phyloP scores from a whole-genome alignment of 2,888 invertebrate species.

The Bombylius discolor region DNA sequence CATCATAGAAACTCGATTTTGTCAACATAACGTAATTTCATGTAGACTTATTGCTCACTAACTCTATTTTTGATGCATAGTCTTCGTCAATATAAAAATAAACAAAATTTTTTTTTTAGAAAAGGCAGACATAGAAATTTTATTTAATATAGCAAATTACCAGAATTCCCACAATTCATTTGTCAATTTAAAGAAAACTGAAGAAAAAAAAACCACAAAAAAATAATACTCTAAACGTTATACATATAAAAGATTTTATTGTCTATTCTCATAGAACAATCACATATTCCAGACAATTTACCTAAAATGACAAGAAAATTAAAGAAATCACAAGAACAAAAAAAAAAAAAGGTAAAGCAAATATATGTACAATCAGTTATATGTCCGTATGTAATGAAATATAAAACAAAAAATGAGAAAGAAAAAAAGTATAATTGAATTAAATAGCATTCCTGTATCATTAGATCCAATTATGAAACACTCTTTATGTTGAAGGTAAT shows the following conservation, averaged over 20 bases:
- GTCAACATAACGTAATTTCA: too few relatives aligned
- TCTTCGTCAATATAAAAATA: too few relatives aligned
- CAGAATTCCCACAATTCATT: too few relatives aligned
- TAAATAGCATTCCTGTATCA: conserved; percentile 7
- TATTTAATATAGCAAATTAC: too few relatives aligned
- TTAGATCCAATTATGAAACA: conserved; percentile 9
- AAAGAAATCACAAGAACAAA: background rate
- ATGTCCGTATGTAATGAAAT: background rate
- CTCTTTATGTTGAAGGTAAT: background rate
- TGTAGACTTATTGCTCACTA: too few relatives aligned
- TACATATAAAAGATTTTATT: too few relatives aligned
- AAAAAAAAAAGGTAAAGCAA: background rate
- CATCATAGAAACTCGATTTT: too few relatives aligned
- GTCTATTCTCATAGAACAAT: background rate
- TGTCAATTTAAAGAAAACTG: too few relatives aligned
- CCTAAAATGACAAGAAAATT: conserved; percentile 2
- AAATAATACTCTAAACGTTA: too few relatives aligned
- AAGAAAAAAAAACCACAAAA: background rate
- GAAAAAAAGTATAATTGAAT: conserved; percentile 4
- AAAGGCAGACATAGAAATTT: too few relatives aligned
- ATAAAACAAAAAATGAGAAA: background rate
- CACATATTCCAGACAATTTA: conserved; percentile 3
- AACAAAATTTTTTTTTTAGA: too few relatives aligned
- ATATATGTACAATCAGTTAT: background rate
- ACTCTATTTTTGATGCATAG: too few relatives aligned